Base-by-base conservation (phyloP, 2,888 invertebrate genomes). In the Pollenia labialis region DNA sequence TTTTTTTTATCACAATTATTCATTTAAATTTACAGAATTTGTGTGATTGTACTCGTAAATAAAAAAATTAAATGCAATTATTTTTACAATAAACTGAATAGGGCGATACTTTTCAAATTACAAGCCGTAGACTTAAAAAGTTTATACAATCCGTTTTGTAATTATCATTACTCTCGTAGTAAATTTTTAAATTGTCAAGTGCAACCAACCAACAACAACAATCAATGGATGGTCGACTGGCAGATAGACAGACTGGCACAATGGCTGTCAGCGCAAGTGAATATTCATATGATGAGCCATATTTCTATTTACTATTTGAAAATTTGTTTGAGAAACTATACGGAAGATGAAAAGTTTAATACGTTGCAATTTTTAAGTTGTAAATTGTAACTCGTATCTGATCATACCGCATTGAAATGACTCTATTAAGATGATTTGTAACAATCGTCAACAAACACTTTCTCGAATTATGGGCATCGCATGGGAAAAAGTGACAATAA, bases 261-360 rank as follows among this genome's bases (percentile, higher is more conserved):
- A 1, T 54, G 16, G 8, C 4, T 12, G 48, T 7, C 10, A 46
- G 32, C 40, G 32, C 42, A 54, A 54, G 3, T 18, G 40, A 75
- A 16, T 64, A 50, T n/a, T n/a, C n/a, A n/a, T 10, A 18, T 42
- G 23, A 11, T 48, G 62, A 23, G 40, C 42, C 62, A 16, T 12
- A 64, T 18, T 56, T 23, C 66, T 68, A 56, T 46, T 68, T n/a
- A 32, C 32, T 40, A 8, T 71, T 71, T 16, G 14, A 52, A 12
- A 75, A 58, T 58, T n/a, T 32, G 32, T 32, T 4, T 32, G 32
- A 60, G 50, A 74, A 68, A 64, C 23, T 46, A 48, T 71, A 56
- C 83, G 84, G 79, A 80, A 77, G 68, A 74, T 75, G 60, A 62
- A 52, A n/a, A 60, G 68, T 69, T 68, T 58, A 52, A 52, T 75